Evolutionary conservation across 2,797 vertebrate species (phyloP).

Genomic region (Acrocephalus scirpaceus): DNA sequence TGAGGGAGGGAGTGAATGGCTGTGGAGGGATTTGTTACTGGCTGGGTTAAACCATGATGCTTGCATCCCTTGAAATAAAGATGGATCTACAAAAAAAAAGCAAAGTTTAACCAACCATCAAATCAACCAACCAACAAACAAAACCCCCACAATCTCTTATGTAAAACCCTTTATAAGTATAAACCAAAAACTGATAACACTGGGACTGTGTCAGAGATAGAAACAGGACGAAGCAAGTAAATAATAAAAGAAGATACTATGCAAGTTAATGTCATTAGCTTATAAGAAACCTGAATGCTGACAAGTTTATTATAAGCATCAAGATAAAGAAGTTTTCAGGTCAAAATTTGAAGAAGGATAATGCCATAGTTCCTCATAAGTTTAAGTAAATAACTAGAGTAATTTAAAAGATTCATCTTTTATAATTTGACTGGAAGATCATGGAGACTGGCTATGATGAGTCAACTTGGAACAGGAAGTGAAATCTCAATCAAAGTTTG

Average conservation of each 20-base stretch:
- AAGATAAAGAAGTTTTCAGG: not conserved
- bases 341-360: not conserved
- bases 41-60: fast-evolving
- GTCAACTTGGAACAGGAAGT: not conserved
- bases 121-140: not conserved
- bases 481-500: not conserved
- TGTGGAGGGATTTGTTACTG: fast-evolving
- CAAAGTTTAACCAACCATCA: not conserved
- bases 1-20: not conserved
- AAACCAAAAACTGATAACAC: not conserved
- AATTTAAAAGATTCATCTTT: not conserved
- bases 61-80: not conserved
- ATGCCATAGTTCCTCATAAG: not conserved
- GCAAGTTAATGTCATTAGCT: not conserved
- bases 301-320: not conserved
- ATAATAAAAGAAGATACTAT: not conserved
- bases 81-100: not conserved
- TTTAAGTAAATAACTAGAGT: not conserved
- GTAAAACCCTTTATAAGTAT: not conserved
- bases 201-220: not conserved
- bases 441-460: not conserved
- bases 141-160: not conserved
- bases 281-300: not conserved
- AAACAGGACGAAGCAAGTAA: not conserved
- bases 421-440: not conserved